phyloP scores from a whole-genome alignment of 2,797 vertebrate species.

The Crenichthys baileyi region DNA sequence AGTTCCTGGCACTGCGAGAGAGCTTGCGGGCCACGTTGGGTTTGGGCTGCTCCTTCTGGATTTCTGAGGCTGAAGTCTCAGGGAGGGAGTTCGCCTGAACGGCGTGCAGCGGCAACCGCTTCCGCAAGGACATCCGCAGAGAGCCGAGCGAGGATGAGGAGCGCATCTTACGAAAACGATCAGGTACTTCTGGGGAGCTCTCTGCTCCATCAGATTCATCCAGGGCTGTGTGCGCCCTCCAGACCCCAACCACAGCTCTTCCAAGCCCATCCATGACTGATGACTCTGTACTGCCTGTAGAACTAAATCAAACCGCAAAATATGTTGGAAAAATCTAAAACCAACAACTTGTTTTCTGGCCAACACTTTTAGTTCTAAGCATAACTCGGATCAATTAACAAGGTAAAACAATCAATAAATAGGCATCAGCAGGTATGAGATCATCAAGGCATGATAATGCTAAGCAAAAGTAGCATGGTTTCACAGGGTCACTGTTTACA shows the following conservation, averaged over 20 bases:
- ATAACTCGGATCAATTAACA: not conserved
- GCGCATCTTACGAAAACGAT: conserved; percentile 78
- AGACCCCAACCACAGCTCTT: conserved; percentile 72
- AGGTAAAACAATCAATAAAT: not conserved
- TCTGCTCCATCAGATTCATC: conserved; percentile 81
- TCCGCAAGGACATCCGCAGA: conserved; percentile 86
- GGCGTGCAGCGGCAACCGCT: conserved; percentile 84
- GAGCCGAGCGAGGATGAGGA: conserved; percentile 83
- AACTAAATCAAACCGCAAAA: not conserved
- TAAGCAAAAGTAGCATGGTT: not conserved
- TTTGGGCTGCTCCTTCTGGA: conserved; percentile 74
- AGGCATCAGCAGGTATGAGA: not conserved
- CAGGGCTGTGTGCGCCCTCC: conserved; percentile 84
- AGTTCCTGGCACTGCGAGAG: conserved; percentile 83
- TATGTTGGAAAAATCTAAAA: not conserved
- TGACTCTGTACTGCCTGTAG: conserved; percentile 46
- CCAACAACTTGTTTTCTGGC: not conserved
- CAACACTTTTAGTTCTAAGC: not conserved
- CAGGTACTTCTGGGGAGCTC: conserved; percentile 77
- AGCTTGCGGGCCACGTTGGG: conserved; percentile 78
- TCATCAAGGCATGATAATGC: not conserved
- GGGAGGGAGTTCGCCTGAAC: conserved; percentile 82
- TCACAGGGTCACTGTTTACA: not conserved
- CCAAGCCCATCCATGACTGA: conserved; percentile 81
- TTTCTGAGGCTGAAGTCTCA: conserved; percentile 80